phyloP scores from a whole-genome alignment of 2,797 vertebrate species.

The Channa striata region DNA sequence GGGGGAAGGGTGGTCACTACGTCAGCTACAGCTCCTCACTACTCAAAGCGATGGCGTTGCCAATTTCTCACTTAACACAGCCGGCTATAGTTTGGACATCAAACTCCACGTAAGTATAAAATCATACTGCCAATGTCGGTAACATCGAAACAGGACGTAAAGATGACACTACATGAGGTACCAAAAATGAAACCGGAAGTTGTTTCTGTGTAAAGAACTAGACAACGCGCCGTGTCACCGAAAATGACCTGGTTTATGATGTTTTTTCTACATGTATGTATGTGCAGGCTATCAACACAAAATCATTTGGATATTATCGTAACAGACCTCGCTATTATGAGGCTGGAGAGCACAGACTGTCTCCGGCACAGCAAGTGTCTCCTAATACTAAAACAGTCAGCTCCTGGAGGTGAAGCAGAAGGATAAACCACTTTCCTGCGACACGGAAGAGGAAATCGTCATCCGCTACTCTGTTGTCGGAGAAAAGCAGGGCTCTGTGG shows the following conservation, averaged over 20 bases:
- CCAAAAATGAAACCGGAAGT: too few species aligned
- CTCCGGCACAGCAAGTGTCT: slow-evolving; percentile 5
- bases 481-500: slow-evolving; percentile 51
- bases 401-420: slow-evolving; percentile 57
- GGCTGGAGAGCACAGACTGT: not conserved
- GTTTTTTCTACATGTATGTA: not conserved
- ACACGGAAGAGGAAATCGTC: slow-evolving; percentile 42
- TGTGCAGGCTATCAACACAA: slow-evolving; percentile 40
- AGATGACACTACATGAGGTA: too few species aligned
- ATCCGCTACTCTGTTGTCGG: slow-evolving; percentile 70
- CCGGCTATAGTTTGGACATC: slow-evolving; percentile 6
- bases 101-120: not conserved
- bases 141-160: too few species aligned
- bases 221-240: too few species aligned
- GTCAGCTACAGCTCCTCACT: slow-evolving; percentile 52
- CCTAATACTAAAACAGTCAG: slow-evolving; percentile 64
- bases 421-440: slow-evolving; percentile 61
- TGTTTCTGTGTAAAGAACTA: too few species aligned
- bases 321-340: slow-evolving; percentile 13
- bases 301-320: accelerated
- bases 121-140: too few species aligned
- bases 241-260: too few species aligned
- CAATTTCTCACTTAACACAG: slow-evolving; percentile 63
- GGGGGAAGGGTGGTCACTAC: not conserved
- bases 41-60: slow-evolving; percentile 71